Conservation (phyloP, 2,113 vertebrate species). For the Eubucco bourcierii region DNA sequence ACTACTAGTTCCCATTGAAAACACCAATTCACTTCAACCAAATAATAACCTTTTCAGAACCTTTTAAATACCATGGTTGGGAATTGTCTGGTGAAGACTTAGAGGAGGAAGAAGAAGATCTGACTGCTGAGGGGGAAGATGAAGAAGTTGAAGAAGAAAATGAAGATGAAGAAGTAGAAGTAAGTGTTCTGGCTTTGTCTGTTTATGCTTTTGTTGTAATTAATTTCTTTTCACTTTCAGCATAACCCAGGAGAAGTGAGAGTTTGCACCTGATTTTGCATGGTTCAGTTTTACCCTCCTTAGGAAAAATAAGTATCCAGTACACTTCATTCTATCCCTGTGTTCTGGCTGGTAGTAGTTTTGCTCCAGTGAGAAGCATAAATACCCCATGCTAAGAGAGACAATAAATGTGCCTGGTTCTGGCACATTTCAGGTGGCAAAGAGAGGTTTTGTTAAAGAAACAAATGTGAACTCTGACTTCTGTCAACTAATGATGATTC, state of each 20-base stretch:
- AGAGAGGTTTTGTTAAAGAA: neutral
- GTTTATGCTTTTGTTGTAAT: neutral
- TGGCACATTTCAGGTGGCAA: neutral
- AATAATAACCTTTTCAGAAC: conserved; percentile 69
- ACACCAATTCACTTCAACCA: neutral
- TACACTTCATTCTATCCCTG: neutral
- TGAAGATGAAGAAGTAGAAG: conserved; percentile 71
- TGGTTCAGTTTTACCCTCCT: neutral
- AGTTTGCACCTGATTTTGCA: neutral
- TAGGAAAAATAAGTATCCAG: neutral
- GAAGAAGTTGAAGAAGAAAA: conserved; percentile 72
- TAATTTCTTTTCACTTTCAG: neutral
- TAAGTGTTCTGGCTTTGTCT: conserved; percentile 6
- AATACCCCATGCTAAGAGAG: neutral
- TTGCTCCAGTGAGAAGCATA: neutral
- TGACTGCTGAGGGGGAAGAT: conserved; percentile 70
- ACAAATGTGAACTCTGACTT: neutral
- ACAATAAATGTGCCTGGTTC: neutral
- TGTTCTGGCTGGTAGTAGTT: neutral
- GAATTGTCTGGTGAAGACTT: conserved; percentile 79
- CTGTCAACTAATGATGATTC: neutral
- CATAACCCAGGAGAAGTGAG: neutral
- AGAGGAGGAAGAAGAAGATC: conserved; percentile 84
- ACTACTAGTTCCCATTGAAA: neutral
- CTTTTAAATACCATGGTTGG: conserved; percentile 80